phyloP scores from a whole-genome alignment of 2,113 vertebrate species.

The Neolamprologus kungweensis region DNA sequence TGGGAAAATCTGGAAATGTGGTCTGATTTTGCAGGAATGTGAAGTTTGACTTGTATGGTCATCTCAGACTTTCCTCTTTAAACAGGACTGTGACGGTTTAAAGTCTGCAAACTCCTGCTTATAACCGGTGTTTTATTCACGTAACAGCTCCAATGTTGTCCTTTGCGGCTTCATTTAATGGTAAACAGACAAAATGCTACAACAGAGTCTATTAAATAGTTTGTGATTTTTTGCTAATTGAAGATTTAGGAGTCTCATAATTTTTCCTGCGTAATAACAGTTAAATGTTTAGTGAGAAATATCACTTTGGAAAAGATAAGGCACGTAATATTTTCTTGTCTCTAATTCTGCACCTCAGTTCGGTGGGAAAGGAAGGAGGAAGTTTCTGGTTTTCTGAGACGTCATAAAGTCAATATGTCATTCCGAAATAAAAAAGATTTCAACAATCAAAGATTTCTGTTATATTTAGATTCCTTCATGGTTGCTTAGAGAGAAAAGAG shows the following conservation, averaged over 20 bases:
- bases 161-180: slow-evolving; percentile 10
- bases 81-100: not conserved
- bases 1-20: slow-evolving; percentile 42
- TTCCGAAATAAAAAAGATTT: not conserved
- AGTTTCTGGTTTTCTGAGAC: not conserved
- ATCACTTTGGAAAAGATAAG: slow-evolving; percentile 44
- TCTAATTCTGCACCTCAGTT: not conserved
- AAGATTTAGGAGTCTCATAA: not conserved
- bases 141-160: not conserved
- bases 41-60: not conserved
- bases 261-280: not conserved
- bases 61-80: not conserved
- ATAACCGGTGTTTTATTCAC: not conserved
- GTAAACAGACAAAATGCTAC: not conserved
- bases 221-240: not conserved
- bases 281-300: not conserved
- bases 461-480: slow-evolving; percentile 48
- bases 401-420: not conserved
- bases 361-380: not conserved
- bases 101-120: not conserved
- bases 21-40: slow-evolving; percentile 10
- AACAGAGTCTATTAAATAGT: not conserved
- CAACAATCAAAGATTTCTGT: not conserved
- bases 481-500: slow-evolving; percentile 27
- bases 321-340: slow-evolving; percentile 37